Percentiles rank a stretch among this genome's conserved stretches.
Conservation (phyloP, 2,888 invertebrate species). For the Euproctis similis region DNA sequence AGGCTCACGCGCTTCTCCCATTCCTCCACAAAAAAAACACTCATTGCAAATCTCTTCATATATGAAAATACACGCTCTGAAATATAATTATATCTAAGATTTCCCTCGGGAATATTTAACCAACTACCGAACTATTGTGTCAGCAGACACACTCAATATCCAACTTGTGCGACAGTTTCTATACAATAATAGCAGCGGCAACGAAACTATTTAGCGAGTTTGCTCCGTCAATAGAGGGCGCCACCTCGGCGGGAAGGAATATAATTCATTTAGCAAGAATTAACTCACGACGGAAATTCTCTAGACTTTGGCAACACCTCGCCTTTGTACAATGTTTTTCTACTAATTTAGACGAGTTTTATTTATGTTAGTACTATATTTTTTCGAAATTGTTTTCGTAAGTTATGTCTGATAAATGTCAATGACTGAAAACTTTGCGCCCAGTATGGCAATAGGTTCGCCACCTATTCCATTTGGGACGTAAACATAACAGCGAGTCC, state of each 20-base stretch:
- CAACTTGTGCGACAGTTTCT: constrained; percentile 61
- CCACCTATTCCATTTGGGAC: too few relatives aligned
- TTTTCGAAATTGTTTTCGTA: too few relatives aligned
- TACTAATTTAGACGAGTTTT: too few relatives aligned
- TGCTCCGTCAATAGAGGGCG: constrained; percentile 66
- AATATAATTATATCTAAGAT: constrained; percentile 7
- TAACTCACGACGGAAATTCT: constrained; percentile 42
- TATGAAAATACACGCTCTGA: constrained; percentile 1
- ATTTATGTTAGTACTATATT: too few relatives aligned
- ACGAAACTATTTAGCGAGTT: constrained; percentile 73
- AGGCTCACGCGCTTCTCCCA: too few relatives aligned
- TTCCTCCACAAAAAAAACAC: too few relatives aligned
- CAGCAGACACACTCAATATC: constrained; percentile 39
- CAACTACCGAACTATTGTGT: constrained; percentile 40
- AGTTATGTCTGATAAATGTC: too few relatives aligned
- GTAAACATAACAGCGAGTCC: too few relatives aligned
- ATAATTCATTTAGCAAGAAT: constrained; percentile 70
- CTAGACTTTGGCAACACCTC: constrained; percentile 13
- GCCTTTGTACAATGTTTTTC: background rate
- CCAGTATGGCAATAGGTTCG: too few relatives aligned
- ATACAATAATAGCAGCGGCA: constrained; percentile 67
- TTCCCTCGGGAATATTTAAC: constrained; percentile 23
- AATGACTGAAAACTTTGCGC: too few relatives aligned
- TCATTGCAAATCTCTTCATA: too few relatives aligned
- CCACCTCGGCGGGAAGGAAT: constrained; percentile 56